Conservation (phyloP, 2,888 invertebrate species). For the Scaptodrosophila latifasciaeformis region DNA sequence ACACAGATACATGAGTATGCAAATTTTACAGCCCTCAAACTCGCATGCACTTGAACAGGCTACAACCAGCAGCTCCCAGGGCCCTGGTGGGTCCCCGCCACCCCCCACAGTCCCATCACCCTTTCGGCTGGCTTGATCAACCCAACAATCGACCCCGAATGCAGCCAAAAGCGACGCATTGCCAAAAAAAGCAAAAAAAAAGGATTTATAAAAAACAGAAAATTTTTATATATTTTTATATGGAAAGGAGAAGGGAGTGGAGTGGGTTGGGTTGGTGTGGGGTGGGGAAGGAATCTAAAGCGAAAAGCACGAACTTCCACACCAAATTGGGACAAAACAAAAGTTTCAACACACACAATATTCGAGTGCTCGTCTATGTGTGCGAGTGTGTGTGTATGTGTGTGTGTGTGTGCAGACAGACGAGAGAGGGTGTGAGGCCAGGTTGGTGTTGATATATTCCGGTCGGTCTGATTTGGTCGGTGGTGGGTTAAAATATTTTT, state of each 20-base stretch:
- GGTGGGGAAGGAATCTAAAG: no score
- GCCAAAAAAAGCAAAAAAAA: slow-evolving; percentile 36
- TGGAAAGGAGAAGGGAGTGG: slow-evolving; percentile 5
- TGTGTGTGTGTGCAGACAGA: neutral
- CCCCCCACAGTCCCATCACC: no score
- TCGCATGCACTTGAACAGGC: slow-evolving; percentile 1
- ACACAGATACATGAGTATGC: neutral
- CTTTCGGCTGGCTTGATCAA: neutral
- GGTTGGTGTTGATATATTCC: slow-evolving; percentile 65
- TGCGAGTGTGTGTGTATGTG: no score
- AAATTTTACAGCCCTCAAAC: neutral
- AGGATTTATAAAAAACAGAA: slow-evolving; percentile 3
- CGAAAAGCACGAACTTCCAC: slow-evolving; percentile 34
- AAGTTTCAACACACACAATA: slow-evolving; percentile 35
- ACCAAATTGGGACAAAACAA: slow-evolving; percentile 65
- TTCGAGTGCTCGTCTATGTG: neutral
- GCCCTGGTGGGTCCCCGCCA: no score
- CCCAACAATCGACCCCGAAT: neutral
- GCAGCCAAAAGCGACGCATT: slow-evolving; percentile 34
- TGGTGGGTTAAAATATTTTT: slow-evolving; percentile 55
- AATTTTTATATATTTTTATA: neutral
- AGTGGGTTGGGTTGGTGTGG: no score
- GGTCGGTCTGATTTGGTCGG: slow-evolving; percentile 29
- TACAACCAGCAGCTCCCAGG: no score
- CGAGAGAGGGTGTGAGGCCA: slow-evolving; percentile 29